Evolutionary conservation across 2,797 vertebrate species (phyloP), one percentile per base, ranked within the genome.

Genomic region (Labeo calbasu): DNA sequence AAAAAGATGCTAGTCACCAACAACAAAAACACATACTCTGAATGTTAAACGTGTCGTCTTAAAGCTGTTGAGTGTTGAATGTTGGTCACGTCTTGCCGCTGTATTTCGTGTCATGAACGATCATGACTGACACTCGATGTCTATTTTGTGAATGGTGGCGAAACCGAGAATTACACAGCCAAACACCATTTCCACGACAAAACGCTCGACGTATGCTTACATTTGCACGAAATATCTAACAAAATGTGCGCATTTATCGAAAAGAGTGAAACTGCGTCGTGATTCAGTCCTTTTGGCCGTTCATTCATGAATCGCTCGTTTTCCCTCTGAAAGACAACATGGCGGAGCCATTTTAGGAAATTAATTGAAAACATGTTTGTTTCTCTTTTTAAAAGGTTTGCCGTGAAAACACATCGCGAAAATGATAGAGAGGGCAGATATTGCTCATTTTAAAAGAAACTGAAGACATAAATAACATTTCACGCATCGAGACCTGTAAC

Each of bases 281-380:
- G 57, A 53, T 63, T 80, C 10, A 11, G 40, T 7, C 1, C 28
- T 28, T 53, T 21, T 77, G 90, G 90, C 88, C 88, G 90, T 95
- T 94, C 95, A 96, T 96, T 96, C 95, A 96, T 94, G 93, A 96
- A 95, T 95, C 79, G 73, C 90, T 88, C 70, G 87, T 86, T 72
- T 87, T 90, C 87, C 91, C 92, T 92, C 88, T 90, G 91, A 91
- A 93, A 91, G 89, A 92, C 93, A 96, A 96, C 94, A 94, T 95
- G 90, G 94, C 96, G 96, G 94, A 95, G 95, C 95, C 94, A 94
- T 96, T 96, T 94, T 95, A 94, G 94, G 94, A 94, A 94, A 93
- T 95, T 96, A 95, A 96, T 94, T 96, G 93, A 95, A 97, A 97
- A 96, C 95, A 96, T 92, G 85, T 90, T 91, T 87, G 69, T 73